Evolutionary conservation across 1,140 invertebrate species (phyloP).

Genomic region (Tenebrio molitor): DNA sequence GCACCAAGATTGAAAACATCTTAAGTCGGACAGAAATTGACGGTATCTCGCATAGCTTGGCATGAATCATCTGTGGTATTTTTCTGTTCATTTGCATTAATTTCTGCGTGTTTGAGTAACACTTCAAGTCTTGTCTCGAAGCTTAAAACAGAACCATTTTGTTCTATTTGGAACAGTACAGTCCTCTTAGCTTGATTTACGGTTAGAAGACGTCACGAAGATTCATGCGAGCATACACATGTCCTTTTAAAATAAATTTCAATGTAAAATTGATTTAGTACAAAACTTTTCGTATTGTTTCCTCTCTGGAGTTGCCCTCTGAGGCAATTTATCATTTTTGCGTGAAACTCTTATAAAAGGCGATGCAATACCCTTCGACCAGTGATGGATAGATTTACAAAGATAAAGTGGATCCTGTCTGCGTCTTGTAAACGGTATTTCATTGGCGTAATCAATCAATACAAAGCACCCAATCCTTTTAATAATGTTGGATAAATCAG

Average conservation of each 20-base stretch:
- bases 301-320: not conserved
- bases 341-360: slow-evolving; percentile 6
- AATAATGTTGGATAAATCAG: slow-evolving; percentile 10
- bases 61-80: slow-evolving; percentile 1
- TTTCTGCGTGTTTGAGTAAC: too few relatives aligned
- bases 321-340: slow-evolving; percentile 14
- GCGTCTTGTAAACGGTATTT: slow-evolving; percentile 16
- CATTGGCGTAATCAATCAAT: slow-evolving; percentile 24
- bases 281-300: not conserved
- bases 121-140: too few relatives aligned
- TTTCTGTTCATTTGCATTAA: too few relatives aligned
- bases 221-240: too few relatives aligned
- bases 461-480: slow-evolving; percentile 3
- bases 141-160: too few relatives aligned
- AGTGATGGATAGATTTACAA: slow-evolving; percentile 28
- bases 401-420: slow-evolving; percentile 18
- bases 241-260: too few relatives aligned
- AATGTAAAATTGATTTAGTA: not conserved
- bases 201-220: too few relatives aligned
- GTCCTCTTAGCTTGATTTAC: too few relatives aligned
- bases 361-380: not conserved
- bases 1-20: not conserved
- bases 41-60: slow-evolving; percentile 1
- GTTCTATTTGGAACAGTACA: too few relatives aligned
- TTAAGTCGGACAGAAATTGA: not conserved